These are phyloP conservation scores for Sminthurinus signatus DNA, from an alignment of 1,140 invertebrate species.

Conservation along the genomic window DNA sequence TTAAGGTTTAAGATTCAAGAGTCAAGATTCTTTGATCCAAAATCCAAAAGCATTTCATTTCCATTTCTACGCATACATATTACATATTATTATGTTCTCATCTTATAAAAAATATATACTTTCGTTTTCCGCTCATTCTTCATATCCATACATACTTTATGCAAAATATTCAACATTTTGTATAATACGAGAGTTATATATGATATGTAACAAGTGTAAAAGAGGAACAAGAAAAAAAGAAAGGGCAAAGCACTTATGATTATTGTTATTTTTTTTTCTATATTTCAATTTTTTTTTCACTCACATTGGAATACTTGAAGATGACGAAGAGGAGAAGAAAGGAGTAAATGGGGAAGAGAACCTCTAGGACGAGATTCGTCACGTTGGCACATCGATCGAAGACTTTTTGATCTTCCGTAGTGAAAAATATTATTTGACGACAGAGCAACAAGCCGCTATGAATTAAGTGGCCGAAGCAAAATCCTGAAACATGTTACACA, in stretches of 20 bases:
- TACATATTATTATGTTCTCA: too few species aligned
- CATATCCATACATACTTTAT: too few species aligned
- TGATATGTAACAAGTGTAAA: neutral
- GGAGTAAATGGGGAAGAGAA: constrained; percentile 60
- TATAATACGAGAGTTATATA: too few species aligned
- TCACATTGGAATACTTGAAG: constrained; percentile 70
- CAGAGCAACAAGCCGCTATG: constrained; percentile 59
- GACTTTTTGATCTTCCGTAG: constrained; percentile 47
- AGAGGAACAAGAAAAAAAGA: neutral
- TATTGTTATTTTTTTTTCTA: constrained; percentile 1
- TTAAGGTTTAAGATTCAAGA: too few species aligned
- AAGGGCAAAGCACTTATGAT: constrained; percentile 13
- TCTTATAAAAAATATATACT: too few species aligned
- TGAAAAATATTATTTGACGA: constrained; percentile 56
- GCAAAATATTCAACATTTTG: too few species aligned
- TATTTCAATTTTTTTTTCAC: too few species aligned
- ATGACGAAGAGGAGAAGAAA: constrained; percentile 65
- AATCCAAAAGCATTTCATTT: too few species aligned
- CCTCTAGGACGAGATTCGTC: constrained; percentile 52
- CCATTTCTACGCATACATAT: too few species aligned
- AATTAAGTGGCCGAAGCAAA: constrained; percentile 64
- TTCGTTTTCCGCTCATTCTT: too few species aligned
- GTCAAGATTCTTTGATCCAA: too few species aligned
- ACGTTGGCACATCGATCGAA: constrained; percentile 49
- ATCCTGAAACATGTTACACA: constrained; percentile 55